Percentiles rank a stretch among this genome's conserved stretches.
Evolutionary conservation across 2,113 vertebrate species (phyloP).

Genomic region (Polypterus senegalus): DNA sequence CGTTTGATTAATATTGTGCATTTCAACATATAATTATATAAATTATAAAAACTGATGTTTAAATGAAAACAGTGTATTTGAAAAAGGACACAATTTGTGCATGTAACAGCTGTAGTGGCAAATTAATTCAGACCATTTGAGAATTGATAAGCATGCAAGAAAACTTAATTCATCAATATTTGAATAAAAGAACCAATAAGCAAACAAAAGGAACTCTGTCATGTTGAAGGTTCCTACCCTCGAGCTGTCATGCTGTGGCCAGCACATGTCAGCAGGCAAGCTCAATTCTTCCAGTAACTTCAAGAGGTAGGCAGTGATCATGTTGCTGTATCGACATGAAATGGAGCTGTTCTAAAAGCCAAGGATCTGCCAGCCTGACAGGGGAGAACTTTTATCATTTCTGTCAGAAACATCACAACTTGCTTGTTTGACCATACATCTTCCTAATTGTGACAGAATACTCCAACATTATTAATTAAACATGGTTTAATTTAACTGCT

Average conservation of each 20-base stretch:
- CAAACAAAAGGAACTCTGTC: no score
- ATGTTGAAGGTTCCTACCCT: background rate
- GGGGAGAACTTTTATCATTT: slow-evolving; percentile 79
- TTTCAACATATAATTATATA: no score
- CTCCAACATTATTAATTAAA: slow-evolving; percentile 89
- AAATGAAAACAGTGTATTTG: no score
- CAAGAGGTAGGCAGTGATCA: slow-evolving; percentile 27
- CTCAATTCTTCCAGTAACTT: background rate
- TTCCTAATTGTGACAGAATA: slow-evolving; percentile 82
- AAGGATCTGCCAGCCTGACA: slow-evolving; percentile 74
- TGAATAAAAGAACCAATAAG: no score
- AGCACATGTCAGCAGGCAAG: background rate
- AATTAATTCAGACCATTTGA: no score
- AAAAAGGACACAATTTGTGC: no score
- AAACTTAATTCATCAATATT: no score
- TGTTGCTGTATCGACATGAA: slow-evolving; percentile 54
- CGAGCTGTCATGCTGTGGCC: background rate
- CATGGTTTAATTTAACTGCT: slow-evolving; percentile 72
- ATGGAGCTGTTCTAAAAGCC: slow-evolving; percentile 47
- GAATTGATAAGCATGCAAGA: no score
- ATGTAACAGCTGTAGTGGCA: no score
- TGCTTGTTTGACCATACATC: slow-evolving; percentile 90
- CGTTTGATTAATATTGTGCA: no score
- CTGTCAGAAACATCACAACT: slow-evolving; percentile 90
- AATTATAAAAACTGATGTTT: no score